Base-by-base conservation (phyloP, 2,113 vertebrate species). In the Oncorhynchus mykiss region DNA sequence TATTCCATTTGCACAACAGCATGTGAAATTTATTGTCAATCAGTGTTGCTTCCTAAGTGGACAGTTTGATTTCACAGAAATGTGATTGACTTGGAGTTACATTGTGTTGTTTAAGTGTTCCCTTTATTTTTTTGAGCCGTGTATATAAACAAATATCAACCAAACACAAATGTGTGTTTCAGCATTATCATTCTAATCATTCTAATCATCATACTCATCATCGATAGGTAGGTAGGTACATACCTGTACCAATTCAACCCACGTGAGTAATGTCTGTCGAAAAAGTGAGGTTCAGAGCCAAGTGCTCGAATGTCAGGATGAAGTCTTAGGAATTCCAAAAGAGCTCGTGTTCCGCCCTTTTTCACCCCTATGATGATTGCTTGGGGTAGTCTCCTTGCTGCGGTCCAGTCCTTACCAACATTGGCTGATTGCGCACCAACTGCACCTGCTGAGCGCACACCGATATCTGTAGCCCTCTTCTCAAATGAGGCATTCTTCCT, bases 341-440 rank as follows among this genome's bases (percentile, higher is more conserved):
- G 88, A 59, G 95, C 95, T 65, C 95, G 89, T 0, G 95, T 96
- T 75, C 95, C 95, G 79, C 95, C 95, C 91, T 96, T 96, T 71
- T 95, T 84, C 73, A 95, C 95, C 8, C 95, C 95, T 3, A 96
- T 96, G 84, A 96, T 95, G 73, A 96, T 95, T 81, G 94, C 95
- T 87, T 94, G 94, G 71, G 95, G 95, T 78, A 96, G 92, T 64
- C 95, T 92, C 87, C 94, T 93, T 3, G 70, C 69, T 49, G 62
- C 73, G 24, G 64, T 72, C 68, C 34, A 70, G 6, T 76, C 66
- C 31, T 59, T 39, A 14, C n/a, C 60, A 16, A 57, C 16, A 57
- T 25, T 24, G 24, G n/a, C 14, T 3, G 34, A 13, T 22, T 20
- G 49, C 27, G 29, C 18, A 2, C 9, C 39, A 45, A 11, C 8